These are phyloP conservation scores for Watsonalla binaria DNA, from an alignment of 2,888 invertebrate genomes.

Conservation along the genomic window DNA sequence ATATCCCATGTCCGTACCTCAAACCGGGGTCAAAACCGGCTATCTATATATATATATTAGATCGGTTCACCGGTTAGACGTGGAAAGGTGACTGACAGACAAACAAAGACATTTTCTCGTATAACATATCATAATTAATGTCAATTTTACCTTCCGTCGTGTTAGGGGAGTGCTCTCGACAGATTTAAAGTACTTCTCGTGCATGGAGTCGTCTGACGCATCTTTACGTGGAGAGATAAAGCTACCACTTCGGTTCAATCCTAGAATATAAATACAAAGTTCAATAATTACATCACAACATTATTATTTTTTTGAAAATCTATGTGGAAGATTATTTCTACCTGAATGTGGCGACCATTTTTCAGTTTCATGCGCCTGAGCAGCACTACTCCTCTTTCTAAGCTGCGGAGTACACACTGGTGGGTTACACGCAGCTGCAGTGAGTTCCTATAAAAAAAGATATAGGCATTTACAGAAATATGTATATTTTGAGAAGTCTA, in stretches of 20 bases:
- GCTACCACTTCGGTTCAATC: conserved; percentile 74
- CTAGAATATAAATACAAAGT: conserved; percentile 31
- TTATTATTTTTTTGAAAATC: not conserved
- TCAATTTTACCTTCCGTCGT: conserved; percentile 77
- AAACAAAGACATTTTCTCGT: too few relatives aligned
- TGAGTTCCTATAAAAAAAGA: conserved; percentile 47
- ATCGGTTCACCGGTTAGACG: too few relatives aligned
- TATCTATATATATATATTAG: too few relatives aligned
- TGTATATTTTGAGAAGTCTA: too few relatives aligned
- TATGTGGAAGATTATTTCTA: conserved; percentile 13
- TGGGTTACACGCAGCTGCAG: conserved; percentile 46
- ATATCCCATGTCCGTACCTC: not conserved
- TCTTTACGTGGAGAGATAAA: conserved; percentile 79
- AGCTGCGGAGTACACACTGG: conserved; percentile 64
- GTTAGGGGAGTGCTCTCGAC: conserved; percentile 84
- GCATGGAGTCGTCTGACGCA: conserved; percentile 88
- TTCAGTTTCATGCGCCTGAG: conserved; percentile 54
- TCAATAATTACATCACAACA: not conserved
- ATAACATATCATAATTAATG: too few relatives aligned
- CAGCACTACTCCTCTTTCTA: conserved; percentile 55
- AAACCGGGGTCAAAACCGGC: too few relatives aligned
- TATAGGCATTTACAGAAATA: not conserved
- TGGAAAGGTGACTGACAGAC: too few relatives aligned
- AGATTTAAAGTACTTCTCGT: conserved; percentile 87
- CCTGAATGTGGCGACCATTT: conserved; percentile 72